Evolutionary conservation across 2,113 vertebrate species (phyloP), one percentile per base, ranked within the genome.

Genomic region (Diadophis punctatus): DNA sequence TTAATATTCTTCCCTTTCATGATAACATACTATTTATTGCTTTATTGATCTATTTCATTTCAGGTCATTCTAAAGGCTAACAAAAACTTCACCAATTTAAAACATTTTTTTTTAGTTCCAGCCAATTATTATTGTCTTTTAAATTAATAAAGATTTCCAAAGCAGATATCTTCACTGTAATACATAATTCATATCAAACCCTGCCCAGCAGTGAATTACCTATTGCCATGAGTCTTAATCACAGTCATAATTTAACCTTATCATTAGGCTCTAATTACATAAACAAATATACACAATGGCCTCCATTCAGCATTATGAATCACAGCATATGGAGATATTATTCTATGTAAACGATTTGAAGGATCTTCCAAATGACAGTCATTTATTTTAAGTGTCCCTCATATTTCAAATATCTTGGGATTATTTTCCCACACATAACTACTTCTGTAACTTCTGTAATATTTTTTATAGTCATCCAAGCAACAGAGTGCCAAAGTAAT

Each of bases 91-190:
- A 52, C 34, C 34, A 60, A 52, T 93, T 95, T 63, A 58, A 96
- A 94, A 68, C 80, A 89, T 90, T 55, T 88, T 53, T n/a, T 94
- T 93, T 93, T 93, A 96, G 88, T 93, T 92, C 95, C 96, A 97
- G 93, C 91, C 87, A 96, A 92, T 58, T 92, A 93, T 55, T 80
- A 80, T 43, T 80, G 34, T 80, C 74, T 43, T 43, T 80, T 80
- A 80, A 92, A 92, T 90, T 55, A 92, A 95, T 53, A 60, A 93
- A 95, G 93, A 46, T 95, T 93, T 95, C 93, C 51, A 91, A 95
- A 96, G 94, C 95, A 94, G 91, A 96, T 9, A 95, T 84, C 95
- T 96, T 87, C 94, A 94, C 86, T 94, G 93, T 46, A 95, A 93
- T 90, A 93, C 30, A 95, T 46, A 92, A 84, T 34, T 92, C 60